A percentile compares a stretch with the other conserved stretches of the same genome.
phyloP scores from a whole-genome alignment of 1,140 invertebrate species.

The Drosophila bocqueti region DNA sequence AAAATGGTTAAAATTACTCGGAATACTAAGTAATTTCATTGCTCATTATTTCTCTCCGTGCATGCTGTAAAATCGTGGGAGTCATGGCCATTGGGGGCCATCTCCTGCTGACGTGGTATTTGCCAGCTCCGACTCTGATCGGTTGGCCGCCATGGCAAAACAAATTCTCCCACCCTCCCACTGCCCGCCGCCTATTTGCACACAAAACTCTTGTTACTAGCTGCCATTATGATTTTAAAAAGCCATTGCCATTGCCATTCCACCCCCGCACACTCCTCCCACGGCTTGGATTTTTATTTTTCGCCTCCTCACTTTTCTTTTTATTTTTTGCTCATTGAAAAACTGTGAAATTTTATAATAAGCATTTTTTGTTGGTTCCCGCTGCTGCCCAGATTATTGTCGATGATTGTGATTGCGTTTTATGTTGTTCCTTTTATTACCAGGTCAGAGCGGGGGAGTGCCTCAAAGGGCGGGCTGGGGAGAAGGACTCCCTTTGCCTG shows the following conservation, averaged over 20 bases:
- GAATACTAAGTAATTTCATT: no score
- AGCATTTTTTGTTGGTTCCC: constrained; percentile 74
- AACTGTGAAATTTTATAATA: constrained; percentile 85
- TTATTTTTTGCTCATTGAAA: constrained; percentile 75
- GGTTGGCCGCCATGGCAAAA: constrained; percentile 44
- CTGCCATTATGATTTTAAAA: constrained; percentile 85
- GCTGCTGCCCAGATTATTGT: constrained; percentile 84
- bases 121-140: constrained; percentile 68
- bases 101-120: constrained; percentile 80
- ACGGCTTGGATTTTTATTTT: constrained; percentile 24
- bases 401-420: constrained; percentile 85
- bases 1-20: fast-evolving
- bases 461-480: not conserved
- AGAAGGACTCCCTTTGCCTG: constrained; percentile 2
- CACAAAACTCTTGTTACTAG: constrained; percentile 85
- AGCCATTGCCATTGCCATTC: constrained; percentile 79
- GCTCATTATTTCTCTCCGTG: not conserved
- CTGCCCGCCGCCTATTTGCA: constrained; percentile 65
- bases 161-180: constrained; percentile 26
- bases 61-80: not conserved
- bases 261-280: constrained; percentile 32
- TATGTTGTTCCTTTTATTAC: constrained; percentile 83
- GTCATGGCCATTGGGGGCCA: constrained; percentile 15
- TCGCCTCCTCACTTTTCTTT: constrained; percentile 22
- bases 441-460: constrained; percentile 33